Conservation (phyloP, 2,888 invertebrate species). For the Drosophila parthenogenetica region DNA sequence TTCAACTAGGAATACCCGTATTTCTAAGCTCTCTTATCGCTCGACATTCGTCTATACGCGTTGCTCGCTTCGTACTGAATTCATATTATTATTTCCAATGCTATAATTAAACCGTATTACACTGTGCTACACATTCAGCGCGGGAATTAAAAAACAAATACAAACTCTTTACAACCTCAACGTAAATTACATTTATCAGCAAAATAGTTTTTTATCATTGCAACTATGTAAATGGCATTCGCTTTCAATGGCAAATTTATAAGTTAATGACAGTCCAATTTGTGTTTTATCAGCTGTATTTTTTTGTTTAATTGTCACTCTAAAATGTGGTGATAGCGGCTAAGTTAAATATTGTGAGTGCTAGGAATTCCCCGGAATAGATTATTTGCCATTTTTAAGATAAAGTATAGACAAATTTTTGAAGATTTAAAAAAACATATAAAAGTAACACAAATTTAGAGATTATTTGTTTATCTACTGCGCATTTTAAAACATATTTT, state of each 20-base stretch:
- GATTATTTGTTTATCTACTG: too few species aligned
- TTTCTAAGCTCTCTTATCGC: constrained; percentile 37
- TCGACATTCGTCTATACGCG: constrained; percentile 40
- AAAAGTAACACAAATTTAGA: too few species aligned
- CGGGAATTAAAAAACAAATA: too few species aligned
- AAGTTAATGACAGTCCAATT: constrained; percentile 5
- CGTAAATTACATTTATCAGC: constrained; percentile 24
- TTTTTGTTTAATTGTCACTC: neutral
- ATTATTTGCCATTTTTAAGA: too few species aligned
- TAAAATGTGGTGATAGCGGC: constrained; percentile 28
- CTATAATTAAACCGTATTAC: constrained; percentile 37
- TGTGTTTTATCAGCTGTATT: constrained; percentile 47
- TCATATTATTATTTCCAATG: constrained; percentile 19
- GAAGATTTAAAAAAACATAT: too few species aligned
- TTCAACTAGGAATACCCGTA: constrained; percentile 15
- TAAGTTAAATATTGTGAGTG: neutral
- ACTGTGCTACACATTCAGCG: constrained; percentile 33
- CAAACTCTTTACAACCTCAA: constrained; percentile 13
- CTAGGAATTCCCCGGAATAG: neutral
- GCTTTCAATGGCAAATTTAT: constrained; percentile 35
- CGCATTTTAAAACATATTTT: too few species aligned
- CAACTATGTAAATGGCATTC: constrained; percentile 32
- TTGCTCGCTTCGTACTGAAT: constrained; percentile 44
- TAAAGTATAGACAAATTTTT: too few species aligned
- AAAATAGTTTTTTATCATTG: constrained; percentile 23